A percentile compares a stretch with the other conserved stretches of the same genome.
phyloP scores from a whole-genome alignment of 2,113 vertebrate species.

The Silurus glanis region DNA sequence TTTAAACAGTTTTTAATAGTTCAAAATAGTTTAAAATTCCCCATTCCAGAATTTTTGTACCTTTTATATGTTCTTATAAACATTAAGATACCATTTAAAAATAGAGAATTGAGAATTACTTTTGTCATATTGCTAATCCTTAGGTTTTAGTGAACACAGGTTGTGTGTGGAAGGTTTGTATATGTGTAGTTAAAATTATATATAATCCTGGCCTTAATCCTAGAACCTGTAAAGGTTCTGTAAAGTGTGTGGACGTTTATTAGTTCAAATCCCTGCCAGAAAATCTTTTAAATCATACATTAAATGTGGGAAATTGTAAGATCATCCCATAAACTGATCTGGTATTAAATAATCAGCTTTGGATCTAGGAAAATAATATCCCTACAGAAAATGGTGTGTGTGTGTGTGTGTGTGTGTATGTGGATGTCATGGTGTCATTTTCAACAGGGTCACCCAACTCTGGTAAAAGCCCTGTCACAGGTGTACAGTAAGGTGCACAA shows the following conservation, averaged over 20 bases:
- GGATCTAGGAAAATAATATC: background rate
- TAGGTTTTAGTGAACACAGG: background rate
- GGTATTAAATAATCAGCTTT: background rate
- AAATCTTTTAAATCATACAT: background rate
- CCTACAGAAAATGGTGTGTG: background rate
- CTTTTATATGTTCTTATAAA: no score
- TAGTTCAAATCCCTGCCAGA: background rate
- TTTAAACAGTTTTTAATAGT: background rate
- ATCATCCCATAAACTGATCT: background rate
- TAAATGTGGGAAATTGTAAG: background rate
- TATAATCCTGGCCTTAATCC: background rate
- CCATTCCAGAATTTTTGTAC: no score
- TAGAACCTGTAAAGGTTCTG: background rate
- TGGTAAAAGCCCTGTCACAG: constrained; percentile 88
- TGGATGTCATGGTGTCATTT: background rate
- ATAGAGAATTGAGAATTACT: background rate
- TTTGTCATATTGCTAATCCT: background rate
- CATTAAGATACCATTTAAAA: no score
- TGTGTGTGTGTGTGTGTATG: background rate
- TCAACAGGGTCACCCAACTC: constrained; percentile 83
- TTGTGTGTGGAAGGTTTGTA: background rate
- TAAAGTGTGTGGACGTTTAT: background rate
- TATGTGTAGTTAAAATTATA: background rate
- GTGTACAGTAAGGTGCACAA: constrained; percentile 83
- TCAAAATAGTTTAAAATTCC: no score